These are phyloP conservation scores for Rhynchonema sp. DNA, from an alignment of 2,888 invertebrate species.

Conservation along the genomic window DNA sequence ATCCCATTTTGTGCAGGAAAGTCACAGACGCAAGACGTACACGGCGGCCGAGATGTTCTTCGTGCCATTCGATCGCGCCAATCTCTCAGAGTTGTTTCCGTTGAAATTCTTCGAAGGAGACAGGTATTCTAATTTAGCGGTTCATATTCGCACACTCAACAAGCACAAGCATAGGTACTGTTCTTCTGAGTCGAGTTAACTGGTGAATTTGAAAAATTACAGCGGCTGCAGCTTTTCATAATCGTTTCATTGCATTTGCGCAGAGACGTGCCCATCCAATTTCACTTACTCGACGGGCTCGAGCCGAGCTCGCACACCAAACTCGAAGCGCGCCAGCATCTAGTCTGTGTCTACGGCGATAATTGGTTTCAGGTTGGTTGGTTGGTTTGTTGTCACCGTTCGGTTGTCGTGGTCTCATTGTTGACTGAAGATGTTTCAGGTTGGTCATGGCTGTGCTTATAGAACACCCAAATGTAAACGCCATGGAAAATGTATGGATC, in stretches of 20 bases:
- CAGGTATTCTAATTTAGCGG: no score
- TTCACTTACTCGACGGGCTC: slow-evolving; percentile 15
- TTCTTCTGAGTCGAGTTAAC: background rate
- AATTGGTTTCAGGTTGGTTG: slow-evolving; percentile 19
- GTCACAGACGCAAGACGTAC: slow-evolving; percentile 16
- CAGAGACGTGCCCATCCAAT: slow-evolving; percentile 2
- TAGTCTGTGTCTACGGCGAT: slow-evolving; percentile 27
- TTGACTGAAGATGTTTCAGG: no score
- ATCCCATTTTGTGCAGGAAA: no score
- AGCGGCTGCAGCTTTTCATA: background rate
- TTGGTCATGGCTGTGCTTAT: background rate
- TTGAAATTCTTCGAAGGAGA: slow-evolving; percentile 25
- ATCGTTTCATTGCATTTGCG: no score
- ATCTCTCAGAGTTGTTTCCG: slow-evolving; percentile 24
- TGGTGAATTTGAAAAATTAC: slow-evolving; percentile 1
- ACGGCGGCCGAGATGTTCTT: slow-evolving; percentile 27
- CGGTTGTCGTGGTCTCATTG: no score
- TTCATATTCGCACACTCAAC: slow-evolving; percentile 24
- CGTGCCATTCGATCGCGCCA: slow-evolving; percentile 22
- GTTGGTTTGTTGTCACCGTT: no score
- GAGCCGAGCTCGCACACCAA: slow-evolving; percentile 5
- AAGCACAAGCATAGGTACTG: slow-evolving; percentile 18
- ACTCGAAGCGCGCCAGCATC: slow-evolving; percentile 14
- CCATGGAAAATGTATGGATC: no score
- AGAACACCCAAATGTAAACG: background rate